Percentiles rank a stretch among this genome's conserved stretches.
Evolutionary conservation across 2,888 invertebrate species (phyloP).

Genomic region (Heliconius cydno): DNA sequence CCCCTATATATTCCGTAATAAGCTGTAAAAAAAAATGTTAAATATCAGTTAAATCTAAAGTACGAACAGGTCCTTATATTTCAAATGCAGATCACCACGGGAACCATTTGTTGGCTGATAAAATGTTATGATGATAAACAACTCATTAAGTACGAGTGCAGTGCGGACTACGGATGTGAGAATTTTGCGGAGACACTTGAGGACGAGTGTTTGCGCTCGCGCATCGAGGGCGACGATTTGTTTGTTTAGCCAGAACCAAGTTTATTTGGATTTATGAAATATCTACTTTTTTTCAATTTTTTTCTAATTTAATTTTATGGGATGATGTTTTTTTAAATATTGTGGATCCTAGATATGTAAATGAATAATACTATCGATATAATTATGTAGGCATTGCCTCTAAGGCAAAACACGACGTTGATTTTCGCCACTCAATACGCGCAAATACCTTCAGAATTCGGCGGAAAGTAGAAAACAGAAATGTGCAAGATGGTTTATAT

Average conservation of each 20-base stretch:
- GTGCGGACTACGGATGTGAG: slow-evolving; percentile 45
- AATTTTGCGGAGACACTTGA: slow-evolving; percentile 46
- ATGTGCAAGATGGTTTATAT: too few species aligned
- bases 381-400: too few species aligned
- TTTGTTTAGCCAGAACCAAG: slow-evolving; percentile 35
- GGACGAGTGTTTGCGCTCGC: slow-evolving; percentile 45
- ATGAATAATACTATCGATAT: too few species aligned
- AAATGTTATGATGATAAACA: slow-evolving; percentile 75
- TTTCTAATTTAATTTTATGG: neutral
- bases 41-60: neutral
- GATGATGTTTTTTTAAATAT: neutral
- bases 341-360: too few species aligned
- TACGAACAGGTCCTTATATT: slow-evolving; percentile 31
- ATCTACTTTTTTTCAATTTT: neutral
- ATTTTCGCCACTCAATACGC: too few species aligned
- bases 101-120: slow-evolving; percentile 53
- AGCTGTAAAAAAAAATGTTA: neutral
- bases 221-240: slow-evolving; percentile 38
- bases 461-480: too few species aligned
- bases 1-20: too few species aligned
- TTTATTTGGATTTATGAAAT: slow-evolving; percentile 17
- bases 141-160: slow-evolving; percentile 55
- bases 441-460: too few species aligned
- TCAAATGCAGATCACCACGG: slow-evolving; percentile 55
- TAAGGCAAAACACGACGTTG: too few species aligned